These are phyloP conservation scores for Poeciliopsis turneri DNA, from an alignment of 2,797 vertebrate species.

Conservation along the genomic window DNA sequence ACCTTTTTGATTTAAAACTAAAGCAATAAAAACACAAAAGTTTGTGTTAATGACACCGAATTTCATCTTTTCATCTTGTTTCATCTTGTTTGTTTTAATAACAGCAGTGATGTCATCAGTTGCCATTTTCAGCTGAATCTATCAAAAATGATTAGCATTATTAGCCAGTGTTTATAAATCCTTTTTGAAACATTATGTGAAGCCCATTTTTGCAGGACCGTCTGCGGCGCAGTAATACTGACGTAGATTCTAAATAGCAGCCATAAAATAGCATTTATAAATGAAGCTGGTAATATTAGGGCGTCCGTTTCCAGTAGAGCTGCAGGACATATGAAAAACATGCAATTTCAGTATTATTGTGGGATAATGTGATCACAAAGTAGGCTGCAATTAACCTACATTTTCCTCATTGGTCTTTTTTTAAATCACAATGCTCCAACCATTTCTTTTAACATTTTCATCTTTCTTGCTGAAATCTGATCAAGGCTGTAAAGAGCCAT, in stretches of 20 bases:
- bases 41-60: not conserved
- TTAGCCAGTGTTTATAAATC: not conserved
- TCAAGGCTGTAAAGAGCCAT: not conserved
- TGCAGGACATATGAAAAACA: conserved; percentile 2
- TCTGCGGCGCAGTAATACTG: not conserved
- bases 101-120: not conserved
- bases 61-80: not conserved
- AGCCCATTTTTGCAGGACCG: not conserved
- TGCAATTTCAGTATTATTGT: not conserved
- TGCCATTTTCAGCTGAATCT: not conserved
- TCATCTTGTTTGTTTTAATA: not conserved
- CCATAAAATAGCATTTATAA: not conserved
- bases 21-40: not conserved
- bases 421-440: not conserved
- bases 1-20: not conserved
- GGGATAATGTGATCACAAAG: not conserved
- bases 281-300: not conserved
- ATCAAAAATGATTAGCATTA: not conserved
- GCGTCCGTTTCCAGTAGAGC: not conserved
- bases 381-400: conserved; percentile 1
- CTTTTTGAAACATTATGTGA: not conserved
- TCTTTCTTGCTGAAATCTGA: not conserved
- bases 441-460: not conserved
- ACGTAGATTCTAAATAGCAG: not conserved
- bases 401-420: not conserved